Base-by-base conservation (phyloP, 2,113 vertebrate species). In the Buteo buteo region DNA sequence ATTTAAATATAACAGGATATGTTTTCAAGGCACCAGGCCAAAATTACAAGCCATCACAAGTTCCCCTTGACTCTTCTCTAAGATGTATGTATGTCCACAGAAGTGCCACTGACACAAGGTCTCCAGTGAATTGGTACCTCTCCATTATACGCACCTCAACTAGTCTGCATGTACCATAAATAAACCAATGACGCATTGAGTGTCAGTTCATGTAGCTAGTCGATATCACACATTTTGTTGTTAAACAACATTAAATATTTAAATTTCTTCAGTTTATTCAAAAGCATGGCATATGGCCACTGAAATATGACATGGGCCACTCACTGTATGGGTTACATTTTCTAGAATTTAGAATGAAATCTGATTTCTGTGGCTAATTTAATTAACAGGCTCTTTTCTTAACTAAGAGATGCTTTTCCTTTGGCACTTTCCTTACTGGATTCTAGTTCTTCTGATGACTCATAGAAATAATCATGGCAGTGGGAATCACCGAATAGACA, bases 1-100 rank as follows among this genome's bases (percentile, higher is more conserved):
- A 88, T 85, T 97, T 94, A 89, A 89, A 80, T 79, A n/a, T 11
- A 96, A 77, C 47, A 81, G 73, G 73, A 72, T 86, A 29, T 61
- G 61, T 62, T 94, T 93, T 62, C 77, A 69, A 66, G 94, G 93
- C 81, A 93, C 18, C 13, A 54, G 47, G 65, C 86, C 80, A 87
- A 86, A 79, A 89, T 76, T 10, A 49, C 28, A 54, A 76, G 28
- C 9, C 81, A 26, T 67, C 32, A 2, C 38, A 44, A 84, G 21
- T 92, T 96, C 29, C 81, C 44, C 22, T 54, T 66, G 31, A 52
- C 50, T 90, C 26, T 66, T 55, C 36, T 42, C 28, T 47, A 13
- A 83, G 70, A 47, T 14, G 2, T 1, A 1, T 16, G 16, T 11
- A 10, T 62, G 62, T 64, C 49, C 45, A 71, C 45, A 58, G 67